Base-by-base conservation (phyloP, 2,113 vertebrate genomes). In the Elaphurus davidianus region DNA sequence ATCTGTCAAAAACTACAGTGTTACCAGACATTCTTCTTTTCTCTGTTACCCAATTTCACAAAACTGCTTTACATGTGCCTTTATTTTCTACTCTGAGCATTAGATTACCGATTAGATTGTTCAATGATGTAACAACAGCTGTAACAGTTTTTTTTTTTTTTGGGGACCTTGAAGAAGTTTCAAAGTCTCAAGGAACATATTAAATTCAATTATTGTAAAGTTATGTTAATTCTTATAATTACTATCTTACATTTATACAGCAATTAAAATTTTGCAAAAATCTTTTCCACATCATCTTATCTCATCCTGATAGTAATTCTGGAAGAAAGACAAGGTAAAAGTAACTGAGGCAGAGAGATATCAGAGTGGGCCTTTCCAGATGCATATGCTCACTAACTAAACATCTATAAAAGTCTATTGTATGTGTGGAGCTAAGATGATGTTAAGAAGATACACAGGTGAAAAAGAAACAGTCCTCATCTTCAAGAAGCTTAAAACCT, bases 91-190 rank as follows among this genome's bases (percentile, higher is more conserved):
- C 57, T 95, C 85, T 81, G 84, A 0, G 0, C 91, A 95, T 93
- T 36, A 17, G 98, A 97, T 64, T 94, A 81, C 87, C 95, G 96
- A 97, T 96, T 98, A 98, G 97, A 98, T 89, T 96, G 93, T 95
- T 97, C 57, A 93, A 54, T 36, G 30, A 52, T 45, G 3, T 91
- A 82, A 98, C 60, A 97, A 92, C 97, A 11, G n/a, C 47, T 88
- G 36, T 50, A 89, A 97, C 83, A 90, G 59, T 7, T 45, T 50
- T 2, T 47, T 47, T 47, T 95, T 98, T 92, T 97, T 96, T 94
- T 93, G 40, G 36, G 1, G 16, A 81, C 87, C 67, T 86, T 84
- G 6, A 54, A 97, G 93, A 57, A 84, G 78, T 94, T 90, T 97
- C 85, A 86, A 98, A 13, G 52, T 95, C 94, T 97, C 88, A 78